Percentiles rank a stretch among this genome's conserved stretches.
phyloP scores from a whole-genome alignment of 2,113 vertebrate species.

The Piliocolobus tephrosceles region DNA sequence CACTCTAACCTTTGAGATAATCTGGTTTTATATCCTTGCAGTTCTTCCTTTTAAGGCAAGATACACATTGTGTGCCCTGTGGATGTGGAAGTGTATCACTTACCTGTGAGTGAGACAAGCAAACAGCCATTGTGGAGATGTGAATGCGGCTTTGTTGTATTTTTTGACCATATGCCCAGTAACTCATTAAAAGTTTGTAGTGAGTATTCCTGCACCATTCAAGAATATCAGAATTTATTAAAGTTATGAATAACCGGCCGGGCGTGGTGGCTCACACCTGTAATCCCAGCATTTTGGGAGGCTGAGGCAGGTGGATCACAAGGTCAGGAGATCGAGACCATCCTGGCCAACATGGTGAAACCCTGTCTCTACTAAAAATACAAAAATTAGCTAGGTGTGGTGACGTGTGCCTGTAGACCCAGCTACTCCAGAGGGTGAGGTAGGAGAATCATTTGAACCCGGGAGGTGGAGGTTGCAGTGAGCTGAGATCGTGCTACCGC shows the following conservation, averaged over 20 bases:
- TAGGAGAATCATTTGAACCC: no score
- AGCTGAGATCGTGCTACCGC: accelerated
- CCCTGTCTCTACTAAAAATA: no score
- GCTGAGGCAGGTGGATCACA: no score
- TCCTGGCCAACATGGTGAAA: no score
- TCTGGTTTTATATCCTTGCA: background rate
- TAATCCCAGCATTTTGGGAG: no score
- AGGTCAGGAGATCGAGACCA: no score
- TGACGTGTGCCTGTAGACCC: no score
- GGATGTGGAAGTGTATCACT: background rate
- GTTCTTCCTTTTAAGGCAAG: background rate
- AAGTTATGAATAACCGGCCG: background rate
- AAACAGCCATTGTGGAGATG: background rate
- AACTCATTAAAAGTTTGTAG: background rate
- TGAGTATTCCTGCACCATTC: background rate
- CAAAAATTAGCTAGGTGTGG: no score
- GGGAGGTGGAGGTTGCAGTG: no score
- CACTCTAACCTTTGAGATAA: background rate
- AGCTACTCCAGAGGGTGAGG: no score
- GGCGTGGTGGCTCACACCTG: no score
- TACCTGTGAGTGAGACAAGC: background rate
- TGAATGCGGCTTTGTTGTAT: background rate
- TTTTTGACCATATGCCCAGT: background rate
- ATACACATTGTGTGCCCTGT: background rate
- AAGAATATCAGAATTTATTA: background rate